A percentile compares a stretch with the other conserved stretches of the same genome.
These are phyloP conservation scores for Pipra filicauda DNA, from an alignment of 2,113 vertebrate species.

Conservation along the genomic window DNA sequence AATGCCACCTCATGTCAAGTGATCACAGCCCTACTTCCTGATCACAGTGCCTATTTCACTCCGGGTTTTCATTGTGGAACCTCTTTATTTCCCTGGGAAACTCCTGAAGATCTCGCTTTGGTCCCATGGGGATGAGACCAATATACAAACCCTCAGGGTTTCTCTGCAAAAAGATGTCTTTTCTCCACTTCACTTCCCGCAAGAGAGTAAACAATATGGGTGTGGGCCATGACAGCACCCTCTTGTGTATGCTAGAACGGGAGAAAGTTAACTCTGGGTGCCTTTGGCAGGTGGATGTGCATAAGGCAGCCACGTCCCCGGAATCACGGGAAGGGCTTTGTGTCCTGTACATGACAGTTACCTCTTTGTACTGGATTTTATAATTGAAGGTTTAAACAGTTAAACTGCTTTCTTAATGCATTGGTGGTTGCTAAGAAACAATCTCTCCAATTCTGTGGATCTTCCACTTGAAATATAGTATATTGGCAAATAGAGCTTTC, in stretches of 20 bases:
- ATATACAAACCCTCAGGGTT: neutral
- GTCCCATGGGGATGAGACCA: neutral
- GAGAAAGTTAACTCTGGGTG: rapidly evolving
- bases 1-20: neutral
- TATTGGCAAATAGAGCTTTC: neutral
- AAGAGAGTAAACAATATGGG: neutral
- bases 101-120: neutral
- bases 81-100: neutral
- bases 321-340: rapidly evolving
- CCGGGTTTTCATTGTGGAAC: neutral
- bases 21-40: neutral
- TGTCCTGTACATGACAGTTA: neutral
- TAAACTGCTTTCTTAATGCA: conserved; percentile 30
- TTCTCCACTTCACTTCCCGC: neutral
- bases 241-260: neutral
- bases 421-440: conserved; percentile 65
- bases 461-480: neutral
- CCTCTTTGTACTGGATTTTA: neutral
- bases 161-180: neutral
- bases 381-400: neutral
- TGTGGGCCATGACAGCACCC: neutral
- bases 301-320: rapidly evolving
- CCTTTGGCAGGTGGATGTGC: neutral
- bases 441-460: neutral
- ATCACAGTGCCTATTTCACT: neutral